Conservation (phyloP, 1,140 invertebrate species). For the Camponotus floridanus region DNA sequence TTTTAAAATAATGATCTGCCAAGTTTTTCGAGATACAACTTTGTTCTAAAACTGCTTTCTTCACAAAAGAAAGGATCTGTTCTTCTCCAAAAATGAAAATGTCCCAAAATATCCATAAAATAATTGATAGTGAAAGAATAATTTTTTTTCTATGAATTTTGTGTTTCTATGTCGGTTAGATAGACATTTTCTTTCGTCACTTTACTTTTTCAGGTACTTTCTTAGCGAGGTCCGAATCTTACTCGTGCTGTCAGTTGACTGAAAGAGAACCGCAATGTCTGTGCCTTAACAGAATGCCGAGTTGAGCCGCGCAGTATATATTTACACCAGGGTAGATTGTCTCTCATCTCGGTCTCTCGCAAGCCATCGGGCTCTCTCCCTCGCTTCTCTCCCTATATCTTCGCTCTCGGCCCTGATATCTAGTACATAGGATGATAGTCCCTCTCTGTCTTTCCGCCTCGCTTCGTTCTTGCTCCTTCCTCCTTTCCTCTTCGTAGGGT, state of each 20-base stretch:
- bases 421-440: constrained; percentile 65
- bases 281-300: background rate
- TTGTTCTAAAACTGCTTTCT: no score
- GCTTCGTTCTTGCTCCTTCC: constrained; percentile 48
- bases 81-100: no score
- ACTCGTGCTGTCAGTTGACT: background rate
- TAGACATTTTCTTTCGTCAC: no score
- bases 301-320: constrained; percentile 61
- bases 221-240: background rate
- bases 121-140: no score
- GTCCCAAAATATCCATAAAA: no score
- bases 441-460: constrained; percentile 48
- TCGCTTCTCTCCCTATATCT: constrained; percentile 2
- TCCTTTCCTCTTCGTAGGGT: constrained; percentile 56
- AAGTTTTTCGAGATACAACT: no score
- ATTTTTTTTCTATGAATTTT: no score
- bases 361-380: constrained; percentile 16
- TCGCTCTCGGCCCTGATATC: constrained; percentile 62
- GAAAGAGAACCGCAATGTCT: constrained; percentile 26
- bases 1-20: no score
- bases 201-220: background rate
- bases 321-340: constrained; percentile 71
- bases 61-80: no score
- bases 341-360: constrained; percentile 52
- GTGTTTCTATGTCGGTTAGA: no score